phyloP scores from a whole-genome alignment of 2,888 invertebrate genomes.

The Trichacis sp. region DNA sequence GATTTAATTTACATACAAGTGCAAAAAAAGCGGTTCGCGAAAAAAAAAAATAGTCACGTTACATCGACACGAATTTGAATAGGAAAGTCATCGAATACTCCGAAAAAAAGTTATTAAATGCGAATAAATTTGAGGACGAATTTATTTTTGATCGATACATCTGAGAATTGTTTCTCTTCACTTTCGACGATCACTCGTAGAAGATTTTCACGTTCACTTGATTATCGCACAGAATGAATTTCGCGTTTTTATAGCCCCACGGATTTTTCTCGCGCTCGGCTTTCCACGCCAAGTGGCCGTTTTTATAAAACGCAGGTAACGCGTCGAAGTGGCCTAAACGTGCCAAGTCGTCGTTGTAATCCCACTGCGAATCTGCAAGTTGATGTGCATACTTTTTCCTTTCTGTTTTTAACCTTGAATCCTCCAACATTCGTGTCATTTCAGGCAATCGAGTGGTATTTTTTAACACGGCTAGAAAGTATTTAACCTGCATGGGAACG shows the following conservation, averaged over 20 bases:
- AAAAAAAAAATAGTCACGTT: no score
- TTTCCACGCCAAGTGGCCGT: constrained; percentile 50
- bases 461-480: constrained; percentile 74
- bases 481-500: constrained; percentile 71
- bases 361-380: constrained; percentile 67
- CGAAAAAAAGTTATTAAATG: no score
- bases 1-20: no score
- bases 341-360: constrained; percentile 68
- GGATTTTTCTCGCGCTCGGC: constrained; percentile 38
- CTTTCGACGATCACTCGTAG: background rate
- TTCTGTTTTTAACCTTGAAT: constrained; percentile 71
- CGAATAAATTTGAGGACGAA: no score
- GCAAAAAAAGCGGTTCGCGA: no score
- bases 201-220: constrained; percentile 41
- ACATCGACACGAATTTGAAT: no score
- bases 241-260: constrained; percentile 51
- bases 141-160: no score
- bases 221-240: constrained; percentile 50
- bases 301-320: constrained; percentile 61
- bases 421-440: constrained; percentile 75
- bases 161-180: no score
- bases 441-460: constrained; percentile 74
- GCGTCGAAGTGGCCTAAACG: constrained; percentile 59
- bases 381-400: constrained; percentile 67
- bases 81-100: no score